A percentile compares a stretch with the other conserved stretches of the same genome.
These are phyloP conservation scores for Folsomia manolachei DNA, from an alignment of 2,888 invertebrate genomes.

Conservation along the genomic window DNA sequence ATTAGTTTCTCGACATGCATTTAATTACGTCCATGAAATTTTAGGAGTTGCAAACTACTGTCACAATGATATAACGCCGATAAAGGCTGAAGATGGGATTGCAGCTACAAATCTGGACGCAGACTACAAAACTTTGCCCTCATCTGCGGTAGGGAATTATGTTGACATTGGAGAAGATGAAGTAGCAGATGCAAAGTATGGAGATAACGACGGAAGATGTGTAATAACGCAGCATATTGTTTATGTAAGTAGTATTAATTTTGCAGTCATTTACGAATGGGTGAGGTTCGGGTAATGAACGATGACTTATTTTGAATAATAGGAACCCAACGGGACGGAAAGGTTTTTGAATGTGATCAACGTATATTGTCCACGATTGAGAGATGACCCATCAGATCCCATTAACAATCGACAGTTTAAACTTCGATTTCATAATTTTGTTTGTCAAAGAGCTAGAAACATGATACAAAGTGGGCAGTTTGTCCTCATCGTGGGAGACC, in stretches of 20 bases:
- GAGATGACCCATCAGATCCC: conserved; percentile 30
- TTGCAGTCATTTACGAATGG: not conserved
- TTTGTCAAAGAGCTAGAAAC: conserved; percentile 27
- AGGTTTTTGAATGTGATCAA: conserved; percentile 35
- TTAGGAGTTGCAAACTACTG: conserved; percentile 41
- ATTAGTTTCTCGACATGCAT: not conserved
- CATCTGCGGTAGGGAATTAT: conserved; percentile 22
- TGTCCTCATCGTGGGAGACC: conserved; percentile 40
- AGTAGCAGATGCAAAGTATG: conserved; percentile 19
- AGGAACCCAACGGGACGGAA: conserved; percentile 32
- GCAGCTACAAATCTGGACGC: not conserved
- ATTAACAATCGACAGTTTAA: conserved; percentile 37
- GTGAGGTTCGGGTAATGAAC: too few relatives aligned
- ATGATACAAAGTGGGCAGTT: conserved; percentile 35
- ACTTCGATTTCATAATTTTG: conserved; percentile 28
- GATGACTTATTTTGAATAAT: not conserved
- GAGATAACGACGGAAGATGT: conserved; percentile 38
- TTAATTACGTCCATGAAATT: not conserved
- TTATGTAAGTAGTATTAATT: conserved; percentile 20
- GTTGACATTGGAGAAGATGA: conserved; percentile 15
- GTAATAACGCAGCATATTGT: conserved; percentile 39
- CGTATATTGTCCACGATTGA: conserved; percentile 42
- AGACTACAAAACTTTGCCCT: not conserved
- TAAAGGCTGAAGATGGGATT: conserved; percentile 35
- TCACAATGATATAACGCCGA: conserved; percentile 25